A percentile compares a stretch with the other conserved stretches of the same genome.
Conservation (phyloP, 30 jellyfish, hydroid and myxozoan genomes). For the Aurelia sp. region DNA sequence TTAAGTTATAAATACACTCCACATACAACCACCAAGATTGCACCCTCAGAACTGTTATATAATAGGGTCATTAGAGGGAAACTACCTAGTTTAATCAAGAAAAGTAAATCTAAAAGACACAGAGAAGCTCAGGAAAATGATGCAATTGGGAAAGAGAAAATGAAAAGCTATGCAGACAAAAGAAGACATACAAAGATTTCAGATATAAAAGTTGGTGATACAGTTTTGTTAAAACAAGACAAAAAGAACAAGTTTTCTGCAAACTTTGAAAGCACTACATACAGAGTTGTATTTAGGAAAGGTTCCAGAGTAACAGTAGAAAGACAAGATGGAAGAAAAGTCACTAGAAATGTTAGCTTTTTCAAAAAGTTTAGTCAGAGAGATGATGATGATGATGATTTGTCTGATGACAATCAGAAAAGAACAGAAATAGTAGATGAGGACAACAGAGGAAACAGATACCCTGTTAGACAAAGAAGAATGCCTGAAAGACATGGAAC, state of each 20-base stretch:
- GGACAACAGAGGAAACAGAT: too few species aligned
- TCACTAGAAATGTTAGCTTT: too few species aligned
- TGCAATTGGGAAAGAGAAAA: not conserved
- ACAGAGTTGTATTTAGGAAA: not conserved
- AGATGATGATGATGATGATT: too few species aligned
- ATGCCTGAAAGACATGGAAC: too few species aligned
- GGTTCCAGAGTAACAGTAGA: not conserved
- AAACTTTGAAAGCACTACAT: not conserved
- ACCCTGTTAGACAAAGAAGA: too few species aligned
- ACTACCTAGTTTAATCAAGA: too few species aligned
- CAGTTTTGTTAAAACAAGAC: not conserved
- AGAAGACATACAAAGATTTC: not conserved
- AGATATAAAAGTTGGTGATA: not conserved
- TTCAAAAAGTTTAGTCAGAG: too few species aligned
- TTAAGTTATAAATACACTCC: constrained; percentile 3
- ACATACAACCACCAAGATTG: constrained; percentile 16
- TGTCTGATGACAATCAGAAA: too few species aligned
- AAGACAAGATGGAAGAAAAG: not conserved
- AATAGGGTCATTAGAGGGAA: too few species aligned
- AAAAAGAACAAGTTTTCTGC: not conserved
- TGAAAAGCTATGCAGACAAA: constrained; percentile 8
- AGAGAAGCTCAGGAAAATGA: not conserved
- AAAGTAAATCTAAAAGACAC: too few species aligned
- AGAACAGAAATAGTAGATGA: too few species aligned
- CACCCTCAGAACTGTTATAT: not conserved